Evolutionary conservation across 2,113 vertebrate species (phyloP).

Genomic region (Sturnira hondurensis): DNA sequence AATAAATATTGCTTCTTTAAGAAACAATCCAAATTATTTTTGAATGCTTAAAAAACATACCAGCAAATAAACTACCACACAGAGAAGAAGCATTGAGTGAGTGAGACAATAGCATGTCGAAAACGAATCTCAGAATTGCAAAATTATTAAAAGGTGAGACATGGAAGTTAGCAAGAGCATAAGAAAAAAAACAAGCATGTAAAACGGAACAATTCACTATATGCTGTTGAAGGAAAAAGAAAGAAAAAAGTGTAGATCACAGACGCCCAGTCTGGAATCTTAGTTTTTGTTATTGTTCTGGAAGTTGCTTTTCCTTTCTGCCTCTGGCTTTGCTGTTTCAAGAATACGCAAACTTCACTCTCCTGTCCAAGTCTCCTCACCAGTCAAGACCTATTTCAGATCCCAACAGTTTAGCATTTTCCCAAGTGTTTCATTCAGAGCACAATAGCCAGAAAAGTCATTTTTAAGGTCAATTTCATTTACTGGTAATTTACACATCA

Average conservation of each 20-base stretch:
- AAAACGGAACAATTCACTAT: not conserved
- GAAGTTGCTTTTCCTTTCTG: not conserved
- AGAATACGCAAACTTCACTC: not conserved
- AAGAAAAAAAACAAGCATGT: not conserved
- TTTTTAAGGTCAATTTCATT: not conserved
- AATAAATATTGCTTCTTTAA: not conserved
- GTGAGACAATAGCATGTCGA: not conserved
- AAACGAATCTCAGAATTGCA: not conserved
- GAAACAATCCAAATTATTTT: not conserved
- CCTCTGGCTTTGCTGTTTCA: not conserved
- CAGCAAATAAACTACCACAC: not conserved
- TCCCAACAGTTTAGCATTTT: not conserved
- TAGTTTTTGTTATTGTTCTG: not conserved
- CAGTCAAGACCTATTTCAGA: not conserved
- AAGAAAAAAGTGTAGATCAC: not conserved
- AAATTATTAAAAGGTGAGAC: not conserved
- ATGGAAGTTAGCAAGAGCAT: not conserved
- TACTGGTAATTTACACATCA: not conserved
- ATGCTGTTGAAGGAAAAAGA: not conserved
- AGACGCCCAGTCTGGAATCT: not conserved
- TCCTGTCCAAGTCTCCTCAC: not conserved
- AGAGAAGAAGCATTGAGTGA: not conserved
- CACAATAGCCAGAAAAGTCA: not conserved
- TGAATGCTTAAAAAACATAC: not conserved
- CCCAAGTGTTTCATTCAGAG: not conserved